Evolutionary conservation across 2,797 vertebrate genomes (phyloP), one percentile per base, ranked within the genome.

Genomic region (Naso thynnoides): DNA sequence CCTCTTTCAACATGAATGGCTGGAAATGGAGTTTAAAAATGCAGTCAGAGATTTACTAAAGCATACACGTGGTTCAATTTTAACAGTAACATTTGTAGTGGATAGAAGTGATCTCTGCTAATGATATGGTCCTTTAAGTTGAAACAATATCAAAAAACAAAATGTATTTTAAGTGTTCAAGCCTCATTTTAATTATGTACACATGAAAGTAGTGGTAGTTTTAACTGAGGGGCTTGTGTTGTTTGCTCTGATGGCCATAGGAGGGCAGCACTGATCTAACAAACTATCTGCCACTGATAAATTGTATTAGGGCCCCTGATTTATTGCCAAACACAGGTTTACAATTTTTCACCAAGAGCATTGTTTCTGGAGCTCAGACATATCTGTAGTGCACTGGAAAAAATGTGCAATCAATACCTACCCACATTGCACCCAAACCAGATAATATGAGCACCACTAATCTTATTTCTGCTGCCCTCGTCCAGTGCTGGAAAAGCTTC

Each of bases 211-310:
- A 16, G 23, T 57, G 7, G 19, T 42, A 21, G 16, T 16, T 42
- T n/a, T 21, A 64, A 26, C 15, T 0, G 3, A 56, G 21, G 41
- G 15, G 13, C 11, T 16, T 44, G 24, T 86, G 83, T 31, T 68
- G 50, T 82, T 79, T 54, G 47, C 39, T 5, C 27, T 48, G 59
- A 48, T 65, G 41, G 26, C 88, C 93, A 91, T 9, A 50, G n/a
- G 92, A 72, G 81, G 92, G 92, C 89, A 92, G 75, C 83, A 89
- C 82, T 83, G 38, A 69, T 70, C 74, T 24, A 69, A 68, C 39
- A 67, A 53, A 76, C 38, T 48, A 1, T 42, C 11, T 6, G 55
- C 23, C 44, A 11, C 53, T 54, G 4, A 15, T 59, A 0, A 2
- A 21, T 26, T 45, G 3, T 19, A 42, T 19, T 10, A 11, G 23